Evolutionary conservation across 2,113 vertebrate genomes (phyloP).

Genomic region (Neodon shergylaensis): DNA sequence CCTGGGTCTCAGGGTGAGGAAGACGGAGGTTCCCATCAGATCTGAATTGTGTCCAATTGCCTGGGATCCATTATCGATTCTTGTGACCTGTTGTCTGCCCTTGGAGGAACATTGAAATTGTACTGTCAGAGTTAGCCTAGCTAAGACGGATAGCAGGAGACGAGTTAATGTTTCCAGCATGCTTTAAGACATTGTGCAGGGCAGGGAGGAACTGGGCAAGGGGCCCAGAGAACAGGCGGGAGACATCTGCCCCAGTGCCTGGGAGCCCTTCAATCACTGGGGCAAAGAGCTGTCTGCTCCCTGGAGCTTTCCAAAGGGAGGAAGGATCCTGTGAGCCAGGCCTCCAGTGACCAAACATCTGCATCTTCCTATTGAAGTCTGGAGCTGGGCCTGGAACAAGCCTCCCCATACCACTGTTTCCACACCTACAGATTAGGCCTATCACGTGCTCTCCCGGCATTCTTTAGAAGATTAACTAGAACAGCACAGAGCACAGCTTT

Average conservation of each 20-base stretch:
- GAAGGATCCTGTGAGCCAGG: background rate
- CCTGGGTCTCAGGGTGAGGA: background rate
- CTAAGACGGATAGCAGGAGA: background rate
- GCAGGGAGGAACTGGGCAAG: background rate
- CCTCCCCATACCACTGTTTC: background rate
- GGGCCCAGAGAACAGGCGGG: background rate
- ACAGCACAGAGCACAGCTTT: fast-evolving
- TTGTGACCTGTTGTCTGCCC: background rate
- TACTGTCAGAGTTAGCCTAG: background rate
- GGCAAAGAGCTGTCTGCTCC: background rate
- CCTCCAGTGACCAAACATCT: fast-evolving
- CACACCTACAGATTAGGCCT: background rate
- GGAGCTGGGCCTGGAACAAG: background rate
- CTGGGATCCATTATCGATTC: slow-evolving; percentile 68
- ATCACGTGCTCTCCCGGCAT: background rate
- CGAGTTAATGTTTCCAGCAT: background rate
- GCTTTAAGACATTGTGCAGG: background rate
- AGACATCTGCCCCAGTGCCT: background rate
- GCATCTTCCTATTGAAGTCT: background rate
- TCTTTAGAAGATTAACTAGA: background rate
- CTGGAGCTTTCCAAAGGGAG: background rate
- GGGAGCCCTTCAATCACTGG: background rate
- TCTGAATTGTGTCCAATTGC: background rate
- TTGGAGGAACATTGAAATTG: background rate
- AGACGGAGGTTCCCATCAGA: background rate